Evolutionary conservation across 2,888 invertebrate genomes (phyloP).

Genomic region (Rhodophaea formosa): DNA sequence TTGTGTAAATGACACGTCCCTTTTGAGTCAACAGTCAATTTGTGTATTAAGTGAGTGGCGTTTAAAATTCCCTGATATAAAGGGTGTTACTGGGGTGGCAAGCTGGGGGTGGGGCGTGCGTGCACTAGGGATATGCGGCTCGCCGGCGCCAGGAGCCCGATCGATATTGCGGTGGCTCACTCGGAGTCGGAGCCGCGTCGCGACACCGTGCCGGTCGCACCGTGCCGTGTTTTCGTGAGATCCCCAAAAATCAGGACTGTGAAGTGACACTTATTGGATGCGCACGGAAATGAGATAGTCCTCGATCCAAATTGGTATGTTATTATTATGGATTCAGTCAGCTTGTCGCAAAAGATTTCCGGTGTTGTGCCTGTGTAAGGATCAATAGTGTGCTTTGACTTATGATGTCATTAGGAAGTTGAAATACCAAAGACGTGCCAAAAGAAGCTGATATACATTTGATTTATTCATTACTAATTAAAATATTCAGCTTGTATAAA

Average conservation of each 20-base stretch:
- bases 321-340: constrained; percentile 30
- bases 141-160: constrained; percentile 75
- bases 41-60: constrained; percentile 20
- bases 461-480: too few relatives aligned
- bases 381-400: constrained; percentile 56
- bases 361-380: constrained; percentile 41
- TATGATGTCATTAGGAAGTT: constrained; percentile 51
- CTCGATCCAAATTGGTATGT: constrained; percentile 53
- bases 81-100: constrained; percentile 57
- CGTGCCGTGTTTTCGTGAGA: constrained; percentile 45
- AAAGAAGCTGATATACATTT: not conserved
- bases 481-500: too few relatives aligned
- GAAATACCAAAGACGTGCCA: constrained; percentile 14
- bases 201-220: constrained; percentile 51
- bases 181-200: constrained; percentile 57
- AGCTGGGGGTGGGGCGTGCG: constrained; percentile 65
- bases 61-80: constrained; percentile 40
- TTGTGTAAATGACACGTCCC: not conserved
- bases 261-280: constrained; percentile 56
- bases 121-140: constrained; percentile 76
- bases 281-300: constrained; percentile 67
- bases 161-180: constrained; percentile 70
- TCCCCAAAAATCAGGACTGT: constrained; percentile 41
- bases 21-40: constrained; percentile 15
- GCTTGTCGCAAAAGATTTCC: constrained; percentile 36